Evolutionary conservation across 2,113 vertebrate genomes (phyloP).

Genomic region (Oenanthe melanoleuca): DNA sequence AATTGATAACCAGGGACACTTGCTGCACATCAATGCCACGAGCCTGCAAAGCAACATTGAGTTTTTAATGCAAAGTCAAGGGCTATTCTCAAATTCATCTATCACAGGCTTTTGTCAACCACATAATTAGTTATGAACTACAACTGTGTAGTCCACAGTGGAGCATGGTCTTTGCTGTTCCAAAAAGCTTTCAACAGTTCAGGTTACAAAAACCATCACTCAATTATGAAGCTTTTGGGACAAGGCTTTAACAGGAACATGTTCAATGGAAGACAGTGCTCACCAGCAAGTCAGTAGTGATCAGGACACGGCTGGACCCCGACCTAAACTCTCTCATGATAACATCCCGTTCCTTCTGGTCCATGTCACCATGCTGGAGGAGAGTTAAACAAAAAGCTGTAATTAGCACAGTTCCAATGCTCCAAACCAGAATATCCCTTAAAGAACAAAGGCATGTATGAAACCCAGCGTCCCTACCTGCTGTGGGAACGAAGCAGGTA

Average conservation of each 20-base stretch:
- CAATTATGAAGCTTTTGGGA: constrained; percentile 69
- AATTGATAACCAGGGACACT: constrained; percentile 98
- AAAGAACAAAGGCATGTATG: constrained; percentile 43
- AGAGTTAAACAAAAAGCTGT: neutral
- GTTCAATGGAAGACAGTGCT: neutral
- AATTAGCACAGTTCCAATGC: neutral
- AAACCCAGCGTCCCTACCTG: constrained; percentile 82
- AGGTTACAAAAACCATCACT: constrained; percentile 73
- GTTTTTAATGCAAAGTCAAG: neutral
- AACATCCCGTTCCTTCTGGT: constrained; percentile 97
- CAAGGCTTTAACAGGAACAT: accelerated
- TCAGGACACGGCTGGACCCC: constrained; percentile 94
- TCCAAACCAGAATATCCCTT: accelerated
- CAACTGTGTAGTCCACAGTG: constrained; percentile 81
- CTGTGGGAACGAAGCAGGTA: constrained; percentile 39
- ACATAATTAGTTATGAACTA: constrained; percentile 80
- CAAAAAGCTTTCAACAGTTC: constrained; percentile 75
- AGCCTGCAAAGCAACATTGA: constrained; percentile 78
- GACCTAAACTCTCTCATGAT: constrained; percentile 98
- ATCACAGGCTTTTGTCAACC: constrained; percentile 69
- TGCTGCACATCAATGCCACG: constrained; percentile 99
- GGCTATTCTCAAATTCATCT: accelerated
- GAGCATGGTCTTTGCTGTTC: constrained; percentile 83
- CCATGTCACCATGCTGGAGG: constrained; percentile 95
- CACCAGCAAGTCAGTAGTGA: constrained; percentile 98